Base-by-base conservation (phyloP, 2,797 vertebrate species). In the Aratinga solstitialis region DNA sequence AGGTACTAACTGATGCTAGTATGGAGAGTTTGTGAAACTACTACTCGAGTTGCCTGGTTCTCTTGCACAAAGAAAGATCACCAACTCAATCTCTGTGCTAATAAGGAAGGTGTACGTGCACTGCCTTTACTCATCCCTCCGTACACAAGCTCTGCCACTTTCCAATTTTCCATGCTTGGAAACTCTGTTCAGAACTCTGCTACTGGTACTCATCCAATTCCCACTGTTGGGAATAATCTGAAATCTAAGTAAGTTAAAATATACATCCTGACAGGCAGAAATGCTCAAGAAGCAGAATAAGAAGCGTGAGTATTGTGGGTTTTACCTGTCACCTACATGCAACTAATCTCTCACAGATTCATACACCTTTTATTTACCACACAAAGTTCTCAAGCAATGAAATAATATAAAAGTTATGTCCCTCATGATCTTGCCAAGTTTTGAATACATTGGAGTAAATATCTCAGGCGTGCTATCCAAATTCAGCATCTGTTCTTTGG, bases 401-500 rank as follows among this genome's bases (percentile, higher is more conserved):
- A 94, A 91, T 73, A 94, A 86, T 59, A 87, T 14, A 72, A 38
- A 82, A 94, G 47, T 66, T 76, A 65, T 30, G 22, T 85, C 86
- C 81, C 72, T 71, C 20, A 29, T 5, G n/a, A 87, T 90, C 71
- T 68, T 89, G 95, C 94, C 96, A 96, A 93, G 43, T 71, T 89
- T 89, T 77, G n/a, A 96, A 78, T 48, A 90, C n/a, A 40, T 1
- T 87, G 63, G 84, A 96, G 91, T 94, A 96, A 95, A 97, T 34
- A 94, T 29, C 84, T 48, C 45, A 89, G 86, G 51, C 48, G 0
- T 11, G 32, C 75, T 95, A 88, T 96, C 95, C 96, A 97, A 96
- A 84, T 78, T 84, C 84, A 94, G 93, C 97, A 96, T 96, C 94
- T 97, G 94, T 93, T 97, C 85, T 95, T 94, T 18, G 47, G 73